Evolutionary conservation across 23 tunicate species (phyloP).

Genomic region (Trididemnum miniatum): DNA sequence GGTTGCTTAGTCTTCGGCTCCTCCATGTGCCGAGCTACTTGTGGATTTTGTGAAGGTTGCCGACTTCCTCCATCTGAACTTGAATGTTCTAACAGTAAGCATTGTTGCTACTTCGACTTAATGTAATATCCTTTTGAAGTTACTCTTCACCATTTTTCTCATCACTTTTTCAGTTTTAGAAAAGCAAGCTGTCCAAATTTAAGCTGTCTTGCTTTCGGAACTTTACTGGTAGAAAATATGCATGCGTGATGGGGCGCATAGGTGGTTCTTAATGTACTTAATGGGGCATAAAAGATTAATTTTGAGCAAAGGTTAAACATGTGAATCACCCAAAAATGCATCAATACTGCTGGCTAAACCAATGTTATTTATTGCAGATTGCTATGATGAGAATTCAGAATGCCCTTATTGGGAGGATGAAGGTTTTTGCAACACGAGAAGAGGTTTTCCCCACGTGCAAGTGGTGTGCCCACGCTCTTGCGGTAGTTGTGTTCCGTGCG

Average conservation of each 20-base stretch:
- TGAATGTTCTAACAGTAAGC: not conserved
- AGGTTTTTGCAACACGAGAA: not conserved
- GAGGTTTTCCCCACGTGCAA: conserved; percentile 8
- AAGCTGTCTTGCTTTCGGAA: no score
- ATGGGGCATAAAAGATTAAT: no score
- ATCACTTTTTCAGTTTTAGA: not conserved
- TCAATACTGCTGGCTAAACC: no score
- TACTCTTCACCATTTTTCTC: not conserved
- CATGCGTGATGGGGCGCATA: no score
- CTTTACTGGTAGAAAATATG: no score
- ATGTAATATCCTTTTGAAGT: no score
- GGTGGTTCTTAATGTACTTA: no score
- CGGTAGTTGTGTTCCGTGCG: not conserved
- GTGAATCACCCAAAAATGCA: no score
- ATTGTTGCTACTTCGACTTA: no score
- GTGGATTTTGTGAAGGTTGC: conserved; percentile 17
- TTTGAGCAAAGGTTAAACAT: no score
- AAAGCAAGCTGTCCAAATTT: not conserved
- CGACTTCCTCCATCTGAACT: not conserved
- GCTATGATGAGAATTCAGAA: not conserved
- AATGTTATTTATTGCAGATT: not conserved
- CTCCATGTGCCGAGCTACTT: not conserved
- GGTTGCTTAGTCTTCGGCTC: not conserved
- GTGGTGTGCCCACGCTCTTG: not conserved
- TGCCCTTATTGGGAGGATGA: not conserved